Evolutionary conservation across 2,888 invertebrate genomes (phyloP).

Genomic region (Notocelia uddmanniana): DNA sequence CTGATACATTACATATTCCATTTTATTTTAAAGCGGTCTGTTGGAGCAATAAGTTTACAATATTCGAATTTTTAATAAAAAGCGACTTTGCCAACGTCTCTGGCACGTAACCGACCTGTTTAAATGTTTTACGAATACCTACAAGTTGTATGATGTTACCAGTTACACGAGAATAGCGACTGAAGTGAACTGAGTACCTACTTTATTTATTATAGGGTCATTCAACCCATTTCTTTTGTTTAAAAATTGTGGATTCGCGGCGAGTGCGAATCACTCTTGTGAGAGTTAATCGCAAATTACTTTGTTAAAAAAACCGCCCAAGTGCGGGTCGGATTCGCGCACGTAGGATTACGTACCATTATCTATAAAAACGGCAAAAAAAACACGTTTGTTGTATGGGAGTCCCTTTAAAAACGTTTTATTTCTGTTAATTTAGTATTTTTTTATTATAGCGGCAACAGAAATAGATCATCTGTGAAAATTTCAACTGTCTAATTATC

Average conservation of each 20-base stretch:
- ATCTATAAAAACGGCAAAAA: no score
- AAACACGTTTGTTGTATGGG: no score
- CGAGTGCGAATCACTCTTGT: no score
- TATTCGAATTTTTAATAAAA: constrained; percentile 19
- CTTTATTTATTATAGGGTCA: not conserved
- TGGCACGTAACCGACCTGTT: not conserved
- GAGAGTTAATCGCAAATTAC: no score
- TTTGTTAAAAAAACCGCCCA: no score
- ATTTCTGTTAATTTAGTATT: no score
- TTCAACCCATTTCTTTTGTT: not conserved
- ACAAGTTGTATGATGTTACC: not conserved
- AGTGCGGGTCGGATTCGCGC: no score
- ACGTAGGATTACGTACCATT: no score
- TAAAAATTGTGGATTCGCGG: not conserved
- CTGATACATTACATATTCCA: not conserved
- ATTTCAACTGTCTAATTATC: no score
- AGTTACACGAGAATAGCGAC: not conserved
- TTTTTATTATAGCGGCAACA: no score
- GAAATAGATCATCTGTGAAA: no score
- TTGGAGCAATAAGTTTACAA: constrained; percentile 1
- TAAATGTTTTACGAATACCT: not conserved
- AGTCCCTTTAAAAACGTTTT: no score
- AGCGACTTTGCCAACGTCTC: not conserved
- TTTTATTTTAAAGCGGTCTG: not conserved
- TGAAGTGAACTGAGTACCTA: not conserved